phyloP scores from a whole-genome alignment of 2,113 vertebrate species.

The Lepus timidus region DNA sequence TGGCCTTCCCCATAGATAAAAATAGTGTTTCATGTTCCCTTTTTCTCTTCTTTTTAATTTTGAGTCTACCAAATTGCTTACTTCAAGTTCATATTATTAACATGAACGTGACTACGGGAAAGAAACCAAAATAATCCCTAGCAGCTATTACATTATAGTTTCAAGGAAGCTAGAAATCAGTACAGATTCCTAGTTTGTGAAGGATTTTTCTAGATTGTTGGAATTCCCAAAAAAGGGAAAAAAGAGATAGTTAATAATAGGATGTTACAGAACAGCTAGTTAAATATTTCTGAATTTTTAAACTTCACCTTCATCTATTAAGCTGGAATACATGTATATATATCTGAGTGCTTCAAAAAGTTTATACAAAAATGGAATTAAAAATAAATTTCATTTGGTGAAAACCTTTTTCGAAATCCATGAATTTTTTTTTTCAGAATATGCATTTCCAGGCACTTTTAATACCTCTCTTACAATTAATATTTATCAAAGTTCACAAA shows the following conservation, averaged over 20 bases:
- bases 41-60: slow-evolving; percentile 70
- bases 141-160: background rate
- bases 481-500: background rate
- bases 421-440: too few relatives aligned
- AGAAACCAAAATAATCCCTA: slow-evolving; percentile 11
- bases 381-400: too few relatives aligned
- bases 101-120: background rate
- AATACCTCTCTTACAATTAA: background rate
- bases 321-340: background rate
- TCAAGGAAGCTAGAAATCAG: background rate
- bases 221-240: background rate
- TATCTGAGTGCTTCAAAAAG: too few relatives aligned
- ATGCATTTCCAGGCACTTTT: too few relatives aligned
- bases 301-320: slow-evolving; percentile 1
- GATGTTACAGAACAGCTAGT: background rate
- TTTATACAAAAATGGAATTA: too few relatives aligned
- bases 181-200: background rate
- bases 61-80: background rate
- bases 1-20: slow-evolving; percentile 71
- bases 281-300: slow-evolving; percentile 42
- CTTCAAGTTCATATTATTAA: background rate
- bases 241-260: background rate
- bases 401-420: too few relatives aligned
- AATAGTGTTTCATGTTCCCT: slow-evolving; percentile 68
- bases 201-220: background rate